Conservation (phyloP, 2,888 invertebrate species). For the Lamellibrachia satsuma region DNA sequence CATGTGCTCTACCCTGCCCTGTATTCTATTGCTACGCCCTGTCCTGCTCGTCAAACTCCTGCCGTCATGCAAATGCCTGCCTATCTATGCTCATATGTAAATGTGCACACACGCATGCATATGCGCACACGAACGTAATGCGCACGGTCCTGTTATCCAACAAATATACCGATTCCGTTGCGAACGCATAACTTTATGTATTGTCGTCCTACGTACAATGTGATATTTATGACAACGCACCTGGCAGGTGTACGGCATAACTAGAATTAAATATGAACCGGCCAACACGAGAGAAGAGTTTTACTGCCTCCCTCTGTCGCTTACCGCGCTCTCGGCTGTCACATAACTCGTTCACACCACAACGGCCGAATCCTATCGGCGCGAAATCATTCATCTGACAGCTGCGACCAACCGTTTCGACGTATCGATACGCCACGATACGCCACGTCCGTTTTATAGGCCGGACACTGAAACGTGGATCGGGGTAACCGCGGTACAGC, state of each 20-base stretch:
- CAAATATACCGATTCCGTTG: background rate
- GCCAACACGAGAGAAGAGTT: background rate
- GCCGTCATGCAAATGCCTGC: background rate
- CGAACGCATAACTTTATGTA: background rate
- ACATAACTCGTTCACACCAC: background rate
- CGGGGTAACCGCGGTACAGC: background rate
- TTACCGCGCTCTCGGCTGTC: background rate
- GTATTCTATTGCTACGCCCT: background rate
- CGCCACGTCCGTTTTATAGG: background rate
- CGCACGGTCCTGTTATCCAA: background rate
- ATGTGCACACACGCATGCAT: background rate
- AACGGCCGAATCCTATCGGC: background rate
- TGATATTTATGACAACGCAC: background rate
- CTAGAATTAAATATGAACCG: background rate
- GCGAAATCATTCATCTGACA: background rate
- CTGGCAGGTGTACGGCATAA: background rate
- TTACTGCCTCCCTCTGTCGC: background rate
- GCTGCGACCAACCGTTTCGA: constrained; percentile 5
- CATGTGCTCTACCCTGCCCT: background rate
- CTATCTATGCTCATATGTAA: background rate
- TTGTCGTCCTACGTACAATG: background rate
- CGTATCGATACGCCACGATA: constrained; percentile 6
- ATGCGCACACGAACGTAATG: background rate
- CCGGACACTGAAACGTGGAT: background rate
- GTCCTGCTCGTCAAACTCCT: background rate